phyloP scores from a whole-genome alignment of 2,113 vertebrate genomes.

The Thermophis baileyi region DNA sequence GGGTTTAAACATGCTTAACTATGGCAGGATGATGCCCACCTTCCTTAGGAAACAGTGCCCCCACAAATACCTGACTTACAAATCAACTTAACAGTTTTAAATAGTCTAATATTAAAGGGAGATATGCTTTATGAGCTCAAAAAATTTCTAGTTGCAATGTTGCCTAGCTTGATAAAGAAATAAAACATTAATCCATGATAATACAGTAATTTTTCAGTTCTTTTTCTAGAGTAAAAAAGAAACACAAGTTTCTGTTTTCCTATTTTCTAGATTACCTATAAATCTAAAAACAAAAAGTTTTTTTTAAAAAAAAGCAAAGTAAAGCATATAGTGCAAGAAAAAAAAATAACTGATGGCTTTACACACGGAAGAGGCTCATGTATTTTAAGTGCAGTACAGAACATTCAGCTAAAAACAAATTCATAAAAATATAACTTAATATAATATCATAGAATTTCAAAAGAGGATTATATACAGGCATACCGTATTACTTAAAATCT shows the following conservation, averaged over 20 bases:
- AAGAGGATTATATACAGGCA: neutral
- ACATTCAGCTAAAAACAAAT: neutral
- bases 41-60: neutral
- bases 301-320: neutral
- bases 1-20: neutral
- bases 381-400: neutral
- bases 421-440: neutral
- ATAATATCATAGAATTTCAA: neutral
- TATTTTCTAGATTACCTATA: neutral
- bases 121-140: neutral
- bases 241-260: neutral
- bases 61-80: neutral
- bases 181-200: neutral
- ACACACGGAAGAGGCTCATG: neutral
- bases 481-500: neutral
- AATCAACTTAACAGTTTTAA: neutral
- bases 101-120: neutral
- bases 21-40: neutral
- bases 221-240: neutral
- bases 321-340: neutral
- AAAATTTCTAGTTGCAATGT: neutral
- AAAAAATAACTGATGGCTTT: neutral
- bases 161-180: neutral
- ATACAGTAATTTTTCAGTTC: neutral
- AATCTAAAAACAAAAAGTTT: neutral